Evolutionary conservation across 2,888 invertebrate genomes (phyloP).

Genomic region (Aleiodes alternator): DNA sequence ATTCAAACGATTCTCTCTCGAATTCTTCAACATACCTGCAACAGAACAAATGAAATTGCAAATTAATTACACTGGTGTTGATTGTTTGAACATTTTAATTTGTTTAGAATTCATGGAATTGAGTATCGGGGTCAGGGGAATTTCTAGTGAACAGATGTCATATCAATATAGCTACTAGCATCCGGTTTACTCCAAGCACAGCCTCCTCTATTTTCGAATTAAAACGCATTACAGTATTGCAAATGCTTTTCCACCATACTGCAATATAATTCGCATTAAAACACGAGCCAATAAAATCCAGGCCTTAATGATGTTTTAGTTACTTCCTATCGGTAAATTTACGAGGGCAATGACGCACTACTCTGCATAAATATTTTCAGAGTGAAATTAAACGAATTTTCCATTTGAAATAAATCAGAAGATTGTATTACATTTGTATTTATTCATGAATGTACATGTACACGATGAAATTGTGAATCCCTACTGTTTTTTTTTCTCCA

Average conservation of each 20-base stretch:
- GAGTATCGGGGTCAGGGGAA: slow-evolving; percentile 13
- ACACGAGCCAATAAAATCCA: slow-evolving; percentile 19
- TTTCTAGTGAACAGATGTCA: slow-evolving; percentile 20
- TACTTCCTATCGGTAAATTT: slow-evolving; percentile 10
- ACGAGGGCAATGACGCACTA: slow-evolving; percentile 14
- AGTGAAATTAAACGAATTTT: not conserved
- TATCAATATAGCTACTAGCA: slow-evolving; percentile 16
- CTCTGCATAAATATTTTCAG: not conserved
- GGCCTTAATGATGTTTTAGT: slow-evolving; percentile 26
- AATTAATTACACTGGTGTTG: not conserved
- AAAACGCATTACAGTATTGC: slow-evolving; percentile 13
- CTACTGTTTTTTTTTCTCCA: no score
- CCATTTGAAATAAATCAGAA: not conserved
- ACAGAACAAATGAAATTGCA: slow-evolving; percentile 10
- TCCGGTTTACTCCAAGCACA: slow-evolving; percentile 4
- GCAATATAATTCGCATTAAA: slow-evolving; percentile 25
- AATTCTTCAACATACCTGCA: slow-evolving; percentile 1
- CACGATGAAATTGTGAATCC: no score
- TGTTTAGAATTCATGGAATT: slow-evolving; percentile 3
- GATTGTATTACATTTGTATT: not conserved
- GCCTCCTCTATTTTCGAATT: slow-evolving; percentile 22
- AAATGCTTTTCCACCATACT: slow-evolving; percentile 2
- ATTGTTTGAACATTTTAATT: slow-evolving; percentile 16
- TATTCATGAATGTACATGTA: not conserved
- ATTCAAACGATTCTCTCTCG: not conserved